Base-by-base conservation (phyloP, 2,888 invertebrate genomes). In the Galeruca laticollis region DNA sequence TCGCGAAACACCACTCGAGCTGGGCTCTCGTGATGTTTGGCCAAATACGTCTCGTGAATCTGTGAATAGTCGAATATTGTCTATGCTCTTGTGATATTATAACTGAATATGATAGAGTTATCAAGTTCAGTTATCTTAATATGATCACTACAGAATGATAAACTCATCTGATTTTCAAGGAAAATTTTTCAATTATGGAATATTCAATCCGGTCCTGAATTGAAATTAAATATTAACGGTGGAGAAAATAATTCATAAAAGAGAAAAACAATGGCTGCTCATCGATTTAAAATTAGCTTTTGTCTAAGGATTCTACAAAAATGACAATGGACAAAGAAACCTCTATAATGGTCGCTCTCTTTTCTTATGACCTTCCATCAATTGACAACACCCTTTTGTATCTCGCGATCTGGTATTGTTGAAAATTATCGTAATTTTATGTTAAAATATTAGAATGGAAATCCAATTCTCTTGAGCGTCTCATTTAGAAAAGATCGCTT, bases 291-390 rank as follows among this genome's bases (percentile, higher is more conserved):
- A 79, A 78, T 79, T 79, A 79, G 73, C 75, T 71, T 75, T 78
- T 79, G 78, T 79, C 73, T 69, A 43, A 26, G 63, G 67, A 73
- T 75, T 76, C 75, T 73, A 75, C 78, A 80, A 80, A 80, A 80
- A 80, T 80, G 77, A 80, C 80, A 80, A 80, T 80, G 78, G 76
- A 77, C 77, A 74, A 78, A 75, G 80, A 79, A 79, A 76, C 72
- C 72, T 70, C 69, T 61, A 74, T 73, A 74, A 76, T 71, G 66
- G 75, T 68, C 74, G 72, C 57, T 72, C 69, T 73, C 66, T 66
- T 66, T 75, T 75, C 76, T 75, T 75, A 68, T 76, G 77, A 75
- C 75, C 78, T 78, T 78, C 75, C 61, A 74, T 75, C 66, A 75
- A 75, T 72, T 75, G 76, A 75, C 47, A 47, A 47, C 76, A 73